phyloP scores from a whole-genome alignment of 2,113 vertebrate species.

The Carettochelys insculpta region DNA sequence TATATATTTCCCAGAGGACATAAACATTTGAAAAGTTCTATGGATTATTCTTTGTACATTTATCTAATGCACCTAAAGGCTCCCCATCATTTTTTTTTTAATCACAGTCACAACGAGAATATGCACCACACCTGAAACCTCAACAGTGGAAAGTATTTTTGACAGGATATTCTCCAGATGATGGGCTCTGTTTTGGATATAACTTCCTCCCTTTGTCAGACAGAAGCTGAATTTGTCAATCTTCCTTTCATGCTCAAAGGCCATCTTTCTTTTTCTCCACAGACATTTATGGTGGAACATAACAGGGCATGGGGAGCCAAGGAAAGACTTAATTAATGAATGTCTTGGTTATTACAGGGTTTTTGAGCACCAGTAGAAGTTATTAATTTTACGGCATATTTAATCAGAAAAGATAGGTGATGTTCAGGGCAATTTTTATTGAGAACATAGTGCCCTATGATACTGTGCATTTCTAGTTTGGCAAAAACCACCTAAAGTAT shows the following conservation, averaged over 20 bases:
- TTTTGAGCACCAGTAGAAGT: not conserved
- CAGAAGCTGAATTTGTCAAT: not conserved
- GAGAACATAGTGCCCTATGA: not conserved
- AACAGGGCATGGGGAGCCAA: not conserved
- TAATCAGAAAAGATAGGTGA: not conserved
- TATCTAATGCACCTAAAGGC: not conserved
- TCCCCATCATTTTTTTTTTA: not conserved
- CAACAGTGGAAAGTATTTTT: not conserved
- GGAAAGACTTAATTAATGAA: not conserved
- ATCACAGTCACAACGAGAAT: not conserved
- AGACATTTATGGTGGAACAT: not conserved
- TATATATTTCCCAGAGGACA: not conserved
- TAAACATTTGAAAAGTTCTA: too few relatives aligned
- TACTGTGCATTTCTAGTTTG: not conserved
- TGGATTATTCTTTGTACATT: not conserved
- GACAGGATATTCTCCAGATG: not conserved
- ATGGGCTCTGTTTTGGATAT: not conserved
- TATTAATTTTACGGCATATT: not conserved
- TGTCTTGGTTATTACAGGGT: not conserved
- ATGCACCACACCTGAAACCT: not conserved
- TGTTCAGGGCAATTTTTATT: not conserved
- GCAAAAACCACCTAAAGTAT: not conserved
- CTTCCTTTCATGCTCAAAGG: not conserved
- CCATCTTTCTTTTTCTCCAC: not conserved
- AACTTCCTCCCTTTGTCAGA: not conserved